Base-by-base conservation (phyloP, 2,797 vertebrate species). In the Amblyraja radiata region DNA sequence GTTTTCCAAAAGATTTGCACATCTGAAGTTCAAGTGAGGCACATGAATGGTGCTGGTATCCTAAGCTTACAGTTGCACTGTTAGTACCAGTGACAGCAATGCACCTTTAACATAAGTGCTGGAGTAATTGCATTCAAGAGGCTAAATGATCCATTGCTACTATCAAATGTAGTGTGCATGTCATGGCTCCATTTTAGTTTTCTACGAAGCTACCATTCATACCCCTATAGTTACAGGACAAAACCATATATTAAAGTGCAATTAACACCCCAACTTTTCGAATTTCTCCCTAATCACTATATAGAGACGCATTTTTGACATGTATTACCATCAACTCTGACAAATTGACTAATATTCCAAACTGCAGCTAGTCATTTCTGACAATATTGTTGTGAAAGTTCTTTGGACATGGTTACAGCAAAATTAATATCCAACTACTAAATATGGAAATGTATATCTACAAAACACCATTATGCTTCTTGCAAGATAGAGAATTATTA, bases 1-100 rank as follows among this genome's bases (percentile, higher is more conserved):
- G 84, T 88, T 88, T 88, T 88, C 84, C 84, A 88, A 88, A 88
- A 88, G 61, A 88, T 88, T 88, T 88, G 84, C 84, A 88, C 84
- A 68, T 73, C 71, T 88, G 84, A 88, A n/a, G 84, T 88, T 88
- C 84, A 88, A 61, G 14, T 88, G 61, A 88, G 13, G 84, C 84
- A 88, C 84, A 88, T 88, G 84, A 88, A 88, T 88, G 84, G 84
- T 88, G 84, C 84, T 68, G 61, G 84, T 88, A 88, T 88, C 84
- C 84, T 88, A 88, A 88, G 61, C 84, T 88, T 88, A 88, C 84
- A 88, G 84, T 16, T 88, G 84, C 84, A 88, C 84, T 88, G 84
- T 68, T 68, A 65, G 84, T 65, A 88, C 84, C 61, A 88, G 65
- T 88, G 84, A 88, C 84, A 88, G 84, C 84, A 88, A 88, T 88